Conservation (phyloP, 2,797 vertebrate genomes). For the Centropyge bicolor region DNA sequence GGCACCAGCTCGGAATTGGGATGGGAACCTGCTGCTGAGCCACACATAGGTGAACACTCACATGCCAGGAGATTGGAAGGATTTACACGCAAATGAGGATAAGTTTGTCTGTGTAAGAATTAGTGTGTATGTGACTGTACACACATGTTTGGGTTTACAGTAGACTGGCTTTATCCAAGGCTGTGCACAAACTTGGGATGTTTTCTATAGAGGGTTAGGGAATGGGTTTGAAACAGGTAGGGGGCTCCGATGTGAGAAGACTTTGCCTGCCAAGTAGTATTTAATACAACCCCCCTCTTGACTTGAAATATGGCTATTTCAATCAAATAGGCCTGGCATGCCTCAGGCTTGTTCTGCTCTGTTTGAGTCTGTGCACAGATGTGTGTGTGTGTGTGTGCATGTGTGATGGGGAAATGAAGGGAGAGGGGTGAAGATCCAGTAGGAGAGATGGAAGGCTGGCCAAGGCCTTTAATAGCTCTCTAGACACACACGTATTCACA, state of each 20-base stretch:
- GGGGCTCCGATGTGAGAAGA: slow-evolving; percentile 24
- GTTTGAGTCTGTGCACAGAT: slow-evolving; percentile 15
- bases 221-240: neutral
- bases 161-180: slow-evolving; percentile 20
- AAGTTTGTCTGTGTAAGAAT: slow-evolving; percentile 12
- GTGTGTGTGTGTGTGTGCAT: slow-evolving; percentile 10
- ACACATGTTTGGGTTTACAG: slow-evolving; percentile 28
- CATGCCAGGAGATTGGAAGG: slow-evolving; percentile 48
- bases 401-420: slow-evolving; percentile 20
- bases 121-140: slow-evolving; percentile 6
- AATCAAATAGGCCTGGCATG: slow-evolving; percentile 48
- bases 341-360: slow-evolving; percentile 50
- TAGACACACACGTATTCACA: neutral
- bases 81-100: slow-evolving; percentile 60
- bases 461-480: slow-evolving; percentile 39
- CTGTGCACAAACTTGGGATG: slow-evolving; percentile 7
- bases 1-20: slow-evolving; percentile 46
- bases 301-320: slow-evolving; percentile 69
- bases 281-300: slow-evolving; percentile 44
- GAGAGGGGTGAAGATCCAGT: slow-evolving; percentile 21
- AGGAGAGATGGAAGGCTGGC: slow-evolving; percentile 40
- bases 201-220: slow-evolving; percentile 13
- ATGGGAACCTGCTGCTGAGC: slow-evolving; percentile 61
- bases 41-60: slow-evolving; percentile 57
- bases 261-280: slow-evolving; percentile 45